Percentiles rank a stretch among this genome's conserved stretches.
These are phyloP conservation scores for Enteromius mattozi DNA, from an alignment of 2,797 vertebrate species.

Conservation along the genomic window DNA sequence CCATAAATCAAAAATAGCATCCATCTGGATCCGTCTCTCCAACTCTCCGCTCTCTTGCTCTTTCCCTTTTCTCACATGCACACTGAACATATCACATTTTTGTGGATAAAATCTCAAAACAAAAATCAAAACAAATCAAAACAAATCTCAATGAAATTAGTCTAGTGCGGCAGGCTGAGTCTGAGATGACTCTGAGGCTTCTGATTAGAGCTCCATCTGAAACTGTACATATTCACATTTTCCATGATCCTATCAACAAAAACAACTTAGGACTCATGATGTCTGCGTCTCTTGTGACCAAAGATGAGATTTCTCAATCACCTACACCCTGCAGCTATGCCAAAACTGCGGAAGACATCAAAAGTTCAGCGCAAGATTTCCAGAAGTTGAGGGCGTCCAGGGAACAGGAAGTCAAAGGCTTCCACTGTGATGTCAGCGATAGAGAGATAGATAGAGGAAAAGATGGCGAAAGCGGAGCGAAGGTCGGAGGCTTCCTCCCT, in stretches of 20 bases:
- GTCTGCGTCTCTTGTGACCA: constrained; percentile 50
- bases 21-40: constrained; percentile 48
- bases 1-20: constrained; percentile 58
- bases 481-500: constrained; percentile 50
- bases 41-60: background rate
- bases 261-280: constrained; percentile 54
- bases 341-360: constrained; percentile 52
- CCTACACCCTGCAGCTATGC: constrained; percentile 46
- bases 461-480: constrained; percentile 35
- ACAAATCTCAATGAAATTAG: constrained; percentile 51
- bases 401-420: constrained; percentile 53
- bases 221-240: constrained; percentile 56
- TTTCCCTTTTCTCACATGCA: background rate
- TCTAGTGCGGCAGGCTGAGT: constrained; percentile 33
- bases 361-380: constrained; percentile 52
- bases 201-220: constrained; percentile 53
- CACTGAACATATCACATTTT: constrained; percentile 29
- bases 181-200: constrained; percentile 45
- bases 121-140: constrained; percentile 54
- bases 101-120: constrained; percentile 50
- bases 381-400: constrained; percentile 42
- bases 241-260: constrained; percentile 58
- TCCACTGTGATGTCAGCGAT: constrained; percentile 49
- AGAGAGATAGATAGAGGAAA: constrained; percentile 29
- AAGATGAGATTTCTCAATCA: constrained; percentile 45